Evolutionary conservation across 2,113 vertebrate species (phyloP).

Genomic region (Hydrochoerus hydrochaeris): DNA sequence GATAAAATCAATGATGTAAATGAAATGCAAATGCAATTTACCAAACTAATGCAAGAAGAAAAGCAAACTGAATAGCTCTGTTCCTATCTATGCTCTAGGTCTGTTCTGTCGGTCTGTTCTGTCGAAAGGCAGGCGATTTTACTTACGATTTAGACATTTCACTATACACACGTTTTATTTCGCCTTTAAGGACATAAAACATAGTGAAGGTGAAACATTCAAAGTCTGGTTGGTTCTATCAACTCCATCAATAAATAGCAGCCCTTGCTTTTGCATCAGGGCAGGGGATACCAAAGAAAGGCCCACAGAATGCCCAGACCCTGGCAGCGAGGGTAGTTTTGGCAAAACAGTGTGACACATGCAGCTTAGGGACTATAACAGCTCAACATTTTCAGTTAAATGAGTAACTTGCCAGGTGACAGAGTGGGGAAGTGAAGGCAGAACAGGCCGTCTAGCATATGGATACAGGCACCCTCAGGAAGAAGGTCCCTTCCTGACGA

Average conservation of each 20-base stretch:
- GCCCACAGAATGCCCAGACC: not conserved
- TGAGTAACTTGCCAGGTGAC: not conserved
- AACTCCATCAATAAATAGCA: too few species aligned
- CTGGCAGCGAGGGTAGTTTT: not conserved
- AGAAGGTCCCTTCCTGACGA: not conserved
- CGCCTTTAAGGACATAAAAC: not conserved
- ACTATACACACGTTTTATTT: not conserved
- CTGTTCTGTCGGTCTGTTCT: too few species aligned
- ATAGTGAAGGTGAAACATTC: not conserved
- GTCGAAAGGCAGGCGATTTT: not conserved
- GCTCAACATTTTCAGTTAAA: not conserved
- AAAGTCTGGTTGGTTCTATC: not conserved
- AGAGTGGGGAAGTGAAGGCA: not conserved
- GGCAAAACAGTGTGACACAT: not conserved
- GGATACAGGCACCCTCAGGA: not conserved
- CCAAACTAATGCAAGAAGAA: not conserved
- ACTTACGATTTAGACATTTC: not conserved
- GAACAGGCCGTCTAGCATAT: accelerated
- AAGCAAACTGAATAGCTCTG: not conserved
- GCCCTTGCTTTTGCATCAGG: not conserved
- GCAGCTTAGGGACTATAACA: not conserved
- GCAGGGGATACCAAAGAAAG: not conserved
- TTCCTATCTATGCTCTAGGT: not conserved
- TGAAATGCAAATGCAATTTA: not conserved
- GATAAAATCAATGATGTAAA: not conserved